Evolutionary conservation across 2,888 invertebrate species (phyloP), one percentile per base, ranked within the genome.

Genomic region (Aleiodes leptofemur): DNA sequence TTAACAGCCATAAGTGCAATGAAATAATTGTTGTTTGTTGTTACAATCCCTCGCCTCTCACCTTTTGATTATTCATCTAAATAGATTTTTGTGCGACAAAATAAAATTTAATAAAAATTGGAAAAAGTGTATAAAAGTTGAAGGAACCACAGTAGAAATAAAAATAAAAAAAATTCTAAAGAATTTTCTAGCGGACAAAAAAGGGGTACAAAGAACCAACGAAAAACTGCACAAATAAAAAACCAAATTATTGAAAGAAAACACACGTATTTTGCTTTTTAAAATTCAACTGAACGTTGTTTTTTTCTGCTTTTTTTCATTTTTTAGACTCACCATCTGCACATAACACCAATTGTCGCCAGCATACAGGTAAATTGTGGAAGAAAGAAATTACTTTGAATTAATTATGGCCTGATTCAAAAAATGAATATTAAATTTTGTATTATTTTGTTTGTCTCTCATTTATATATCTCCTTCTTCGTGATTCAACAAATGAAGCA

Each of bases 291-390:
- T 59, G 11, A 68, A 51, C 51, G 68, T 50, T 29, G 68, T 51
- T 14, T 43, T 43, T 23, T 23, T 23, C 23, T 23, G 23, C 23
- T 78, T 76, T 74, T 77, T 73, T 48, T 59, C 71, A 70, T 68
- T 50, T 64, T 82, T 82, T 78, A 81, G 83, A 90, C 90, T 90
- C 87, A 90, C 90, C 90, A 85, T 89, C 90, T 90, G 85, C 83
- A 82, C 78, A 83, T 83, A 85, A 86, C 85, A 86, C 84, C 87
- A 86, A 85, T 23, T 82, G 84, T 84, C 81, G 85, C 85, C 89
- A 86, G 86, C 87, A 86, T 82, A 86, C 85, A 83, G 83, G 84
- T 84, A 84, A 86, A 86, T 86, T 84, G 43, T 43, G 87, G 85
- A 84, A 86, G 84, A 83, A 85, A 85, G 84, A 85, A 84, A 85